Conservation (phyloP, 2,113 vertebrate genomes). For the Vimba vimba region DNA sequence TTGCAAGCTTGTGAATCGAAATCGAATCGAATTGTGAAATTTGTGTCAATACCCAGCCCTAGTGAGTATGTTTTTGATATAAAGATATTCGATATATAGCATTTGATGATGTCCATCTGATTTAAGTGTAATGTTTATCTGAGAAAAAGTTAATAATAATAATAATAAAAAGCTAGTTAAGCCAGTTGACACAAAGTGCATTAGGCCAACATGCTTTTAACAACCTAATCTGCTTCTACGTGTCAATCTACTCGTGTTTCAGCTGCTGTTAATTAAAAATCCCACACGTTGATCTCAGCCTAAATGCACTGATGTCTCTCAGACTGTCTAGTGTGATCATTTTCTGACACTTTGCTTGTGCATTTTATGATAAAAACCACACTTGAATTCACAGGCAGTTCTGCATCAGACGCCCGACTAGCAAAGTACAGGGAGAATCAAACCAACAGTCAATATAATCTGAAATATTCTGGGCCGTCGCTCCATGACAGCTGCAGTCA, state of each 20-base stretch:
- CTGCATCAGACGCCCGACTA: neutral
- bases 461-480: neutral
- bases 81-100: no score
- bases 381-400: neutral
- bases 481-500: neutral
- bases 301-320: neutral
- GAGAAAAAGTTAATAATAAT: no score
- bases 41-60: no score
- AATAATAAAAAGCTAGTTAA: neutral
- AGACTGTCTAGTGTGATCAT: neutral
- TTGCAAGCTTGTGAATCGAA: no score
- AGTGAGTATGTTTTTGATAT: no score
- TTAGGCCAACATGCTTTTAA: no score
- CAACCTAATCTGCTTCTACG: neutral
- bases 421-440: constrained; percentile 11
- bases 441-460: neutral
- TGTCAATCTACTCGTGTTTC: neutral
- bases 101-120: no score
- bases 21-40: no score
- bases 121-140: no score
- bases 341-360: neutral
- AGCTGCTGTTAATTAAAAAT: neutral
- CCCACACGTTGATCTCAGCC: neutral
- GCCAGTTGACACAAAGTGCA: neutral
- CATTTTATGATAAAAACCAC: neutral